Conservation (phyloP, 2,797 vertebrate species). For the Lagorchestes hirsutus region DNA sequence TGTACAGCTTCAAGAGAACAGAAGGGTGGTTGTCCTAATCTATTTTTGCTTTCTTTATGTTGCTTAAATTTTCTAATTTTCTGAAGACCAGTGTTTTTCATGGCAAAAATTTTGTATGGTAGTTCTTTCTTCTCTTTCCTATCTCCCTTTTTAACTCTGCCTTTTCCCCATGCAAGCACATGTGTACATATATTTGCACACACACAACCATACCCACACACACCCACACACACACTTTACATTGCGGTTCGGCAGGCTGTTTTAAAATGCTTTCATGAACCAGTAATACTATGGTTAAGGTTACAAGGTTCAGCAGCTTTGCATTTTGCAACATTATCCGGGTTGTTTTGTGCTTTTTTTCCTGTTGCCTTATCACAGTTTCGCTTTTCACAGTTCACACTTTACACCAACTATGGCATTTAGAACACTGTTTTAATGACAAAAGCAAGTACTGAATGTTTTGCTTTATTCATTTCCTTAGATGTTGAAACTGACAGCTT, state of each 20-base stretch:
- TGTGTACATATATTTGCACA: background rate
- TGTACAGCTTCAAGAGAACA: constrained; percentile 50
- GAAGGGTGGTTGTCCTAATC: constrained; percentile 50
- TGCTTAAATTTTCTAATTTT: background rate
- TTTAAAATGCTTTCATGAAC: constrained; percentile 71
- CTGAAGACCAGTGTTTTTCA: constrained; percentile 13
- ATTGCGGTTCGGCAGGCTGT: constrained; percentile 40
- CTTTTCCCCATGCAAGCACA: background rate
- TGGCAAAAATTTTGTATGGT: constrained; percentile 27
- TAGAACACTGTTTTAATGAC: constrained; percentile 66
- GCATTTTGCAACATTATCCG: constrained; percentile 71
- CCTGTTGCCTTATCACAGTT: constrained; percentile 71
- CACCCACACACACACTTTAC: background rate
- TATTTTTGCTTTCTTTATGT: constrained; percentile 57
- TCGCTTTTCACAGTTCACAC: constrained; percentile 70
- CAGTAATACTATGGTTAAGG: constrained; percentile 50
- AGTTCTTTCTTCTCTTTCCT: constrained; percentile 13
- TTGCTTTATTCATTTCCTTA: constrained; percentile 77
- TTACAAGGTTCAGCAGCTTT: constrained; percentile 65
- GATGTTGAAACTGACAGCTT: constrained; percentile 83
- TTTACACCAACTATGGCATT: constrained; percentile 66
- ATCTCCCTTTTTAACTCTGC: constrained; percentile 26
- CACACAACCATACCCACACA: background rate
- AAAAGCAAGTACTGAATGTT: constrained; percentile 75
- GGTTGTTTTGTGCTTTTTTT: constrained; percentile 59